These are phyloP conservation scores for Onychomys leucogaster DNA, from an alignment of 2,797 vertebrate species.

Conservation along the genomic window DNA sequence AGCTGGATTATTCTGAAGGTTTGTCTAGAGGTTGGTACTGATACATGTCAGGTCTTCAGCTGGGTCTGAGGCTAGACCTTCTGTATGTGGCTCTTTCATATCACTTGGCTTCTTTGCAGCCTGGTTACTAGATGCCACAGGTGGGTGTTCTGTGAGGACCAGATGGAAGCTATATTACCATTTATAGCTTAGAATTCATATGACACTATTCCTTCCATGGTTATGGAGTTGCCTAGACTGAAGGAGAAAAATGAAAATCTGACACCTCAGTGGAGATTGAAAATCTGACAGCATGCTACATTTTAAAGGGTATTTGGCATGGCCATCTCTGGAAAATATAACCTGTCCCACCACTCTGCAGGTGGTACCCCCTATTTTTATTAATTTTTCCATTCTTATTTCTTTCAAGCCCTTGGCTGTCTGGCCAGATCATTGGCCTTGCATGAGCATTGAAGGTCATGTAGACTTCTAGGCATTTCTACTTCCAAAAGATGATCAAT, in stretches of 20 bases:
- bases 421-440: background rate
- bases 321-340: background rate
- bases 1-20: background rate
- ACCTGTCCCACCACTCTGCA: background rate
- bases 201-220: background rate
- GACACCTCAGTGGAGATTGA: background rate
- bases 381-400: background rate
- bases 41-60: background rate
- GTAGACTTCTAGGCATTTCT: background rate
- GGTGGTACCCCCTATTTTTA: background rate
- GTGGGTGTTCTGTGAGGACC: background rate
- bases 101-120: background rate
- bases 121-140: background rate
- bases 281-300: too few species aligned
- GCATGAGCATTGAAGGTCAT: background rate
- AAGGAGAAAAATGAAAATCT: background rate
- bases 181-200: background rate
- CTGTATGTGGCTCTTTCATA: background rate
- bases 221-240: background rate
- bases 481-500: background rate
- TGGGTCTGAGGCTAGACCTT: background rate
- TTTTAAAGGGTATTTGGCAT: background rate
- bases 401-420: background rate
- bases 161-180: background rate
- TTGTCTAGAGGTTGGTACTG: background rate